Percentiles rank a stretch among this genome's conserved stretches.
Conservation (phyloP, 2,113 vertebrate genomes). For the Nycticebus coucang region DNA sequence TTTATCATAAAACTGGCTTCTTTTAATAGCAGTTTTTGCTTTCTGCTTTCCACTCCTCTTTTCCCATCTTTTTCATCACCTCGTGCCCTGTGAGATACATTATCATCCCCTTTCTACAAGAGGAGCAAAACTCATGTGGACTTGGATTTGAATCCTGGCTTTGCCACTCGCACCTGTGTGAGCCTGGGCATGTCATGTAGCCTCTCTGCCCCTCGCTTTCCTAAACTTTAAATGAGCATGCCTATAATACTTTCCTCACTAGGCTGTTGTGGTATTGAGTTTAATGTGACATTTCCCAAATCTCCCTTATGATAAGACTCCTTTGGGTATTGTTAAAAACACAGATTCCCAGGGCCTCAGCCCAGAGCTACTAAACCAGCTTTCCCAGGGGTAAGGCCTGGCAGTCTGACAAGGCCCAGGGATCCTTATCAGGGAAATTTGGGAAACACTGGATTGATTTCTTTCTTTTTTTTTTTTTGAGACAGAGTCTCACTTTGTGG, state of each 20-base stretch:
- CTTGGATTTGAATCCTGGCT: background rate
- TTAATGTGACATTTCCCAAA: background rate
- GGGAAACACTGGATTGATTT: background rate
- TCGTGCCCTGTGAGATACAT: background rate
- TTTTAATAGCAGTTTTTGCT: background rate
- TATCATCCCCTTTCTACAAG: background rate
- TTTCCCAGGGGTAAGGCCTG: background rate
- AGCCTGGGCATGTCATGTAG: background rate
- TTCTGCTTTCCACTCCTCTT: background rate
- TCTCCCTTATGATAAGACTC: background rate
- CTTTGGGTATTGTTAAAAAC: conserved; percentile 26
- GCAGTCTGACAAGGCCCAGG: background rate
- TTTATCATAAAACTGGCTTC: background rate
- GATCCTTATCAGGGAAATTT: background rate
- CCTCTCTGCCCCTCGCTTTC: background rate
- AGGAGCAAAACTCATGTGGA: background rate
- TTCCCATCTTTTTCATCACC: background rate
- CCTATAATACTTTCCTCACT: background rate
- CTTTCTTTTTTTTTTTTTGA: too few relatives aligned
- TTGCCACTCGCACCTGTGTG: background rate
- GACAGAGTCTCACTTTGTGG: too few relatives aligned
- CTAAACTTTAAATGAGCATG: background rate
- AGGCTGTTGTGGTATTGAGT: background rate
- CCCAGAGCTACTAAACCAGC: background rate
- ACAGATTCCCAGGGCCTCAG: background rate